A percentile compares a stretch with the other conserved stretches of the same genome.
These are phyloP conservation scores for Orientallactaga sibirica DNA, from an alignment of 2,797 vertebrate genomes.

Conservation along the genomic window DNA sequence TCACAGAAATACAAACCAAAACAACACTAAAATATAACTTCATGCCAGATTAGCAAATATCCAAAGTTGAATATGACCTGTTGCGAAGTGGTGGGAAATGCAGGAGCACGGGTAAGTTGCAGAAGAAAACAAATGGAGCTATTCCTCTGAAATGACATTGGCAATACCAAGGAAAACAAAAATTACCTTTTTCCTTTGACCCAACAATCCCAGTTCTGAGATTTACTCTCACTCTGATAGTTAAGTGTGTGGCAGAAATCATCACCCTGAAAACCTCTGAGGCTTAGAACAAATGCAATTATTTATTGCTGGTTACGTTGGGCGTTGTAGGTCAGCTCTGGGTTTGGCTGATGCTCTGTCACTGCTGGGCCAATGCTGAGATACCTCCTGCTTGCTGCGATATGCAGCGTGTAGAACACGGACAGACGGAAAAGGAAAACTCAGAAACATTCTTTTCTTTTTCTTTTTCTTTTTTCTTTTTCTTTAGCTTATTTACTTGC, in stretches of 20 bases:
- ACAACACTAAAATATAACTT: neutral
- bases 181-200: conserved; percentile 26
- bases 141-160: neutral
- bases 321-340: neutral
- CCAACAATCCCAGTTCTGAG: neutral
- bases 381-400: rapidly evolving
- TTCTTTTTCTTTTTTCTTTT: no score
- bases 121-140: neutral
- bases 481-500: no score
- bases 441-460: neutral
- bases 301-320: neutral
- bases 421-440: neutral
- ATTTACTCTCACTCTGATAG: neutral
- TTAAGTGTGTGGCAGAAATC: neutral
- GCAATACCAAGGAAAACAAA: conserved; percentile 10
- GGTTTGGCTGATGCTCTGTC: neutral
- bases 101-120: neutral
- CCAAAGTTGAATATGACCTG: neutral
- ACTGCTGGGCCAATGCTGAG: neutral
- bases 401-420: neutral
- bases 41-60: neutral
- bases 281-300: neutral
- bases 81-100: neutral
- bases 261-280: neutral
- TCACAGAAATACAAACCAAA: conserved; percentile 20